Base-by-base conservation (phyloP, 2,113 vertebrate genomes). In the Cettia cetti region DNA sequence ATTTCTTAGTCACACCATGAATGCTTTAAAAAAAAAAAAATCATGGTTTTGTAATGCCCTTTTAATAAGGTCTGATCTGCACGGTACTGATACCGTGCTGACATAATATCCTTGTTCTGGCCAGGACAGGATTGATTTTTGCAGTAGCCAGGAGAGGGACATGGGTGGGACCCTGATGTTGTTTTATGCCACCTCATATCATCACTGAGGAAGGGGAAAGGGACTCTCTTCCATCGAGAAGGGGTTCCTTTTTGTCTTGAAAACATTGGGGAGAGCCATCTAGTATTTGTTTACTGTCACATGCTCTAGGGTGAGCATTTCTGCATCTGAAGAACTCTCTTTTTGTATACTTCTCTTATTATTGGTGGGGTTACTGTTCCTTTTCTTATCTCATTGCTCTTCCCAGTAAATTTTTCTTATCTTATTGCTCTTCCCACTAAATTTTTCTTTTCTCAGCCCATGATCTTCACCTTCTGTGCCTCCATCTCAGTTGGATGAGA, bases 151-250 rank as follows among this genome's bases (percentile, higher is more conserved):
- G 22, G 33, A 77, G 17, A 14, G 9, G 12, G 14, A 44, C 12
- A 22, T 17, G 27, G 21, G 14, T 68, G 53, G 7, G 44, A 59
- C 14, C 9, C 8, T 59, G 22, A 44, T 22, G 26, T 30, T 53
- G 7, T n/a, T 37, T 18, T 44, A 3, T 10, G 37, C 27, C 37
- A 50, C 16, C 31, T 49, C 35, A 42, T 20, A 33, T 68, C 17
- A 59, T 27, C 2, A 0, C 14, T 37, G 17, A 5, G 5, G 18
- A 8, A 37, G 11, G 8, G 16, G 9, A 42, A 57, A 57, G 26
- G 2, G 20, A 24, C 24, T 26, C 5, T 42, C 8, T 72, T 57
- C 44, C 21, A 31, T 42, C 13, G 22, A 35, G 44, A 50, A 59
- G 9, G 31, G 21, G 11, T 4, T 44, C 11, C 9, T 59, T 86